A percentile compares a stretch with the other conserved stretches of the same genome.
Evolutionary conservation across 1,140 invertebrate genomes (phyloP).

Genomic region (Bactericera cockerelli): DNA sequence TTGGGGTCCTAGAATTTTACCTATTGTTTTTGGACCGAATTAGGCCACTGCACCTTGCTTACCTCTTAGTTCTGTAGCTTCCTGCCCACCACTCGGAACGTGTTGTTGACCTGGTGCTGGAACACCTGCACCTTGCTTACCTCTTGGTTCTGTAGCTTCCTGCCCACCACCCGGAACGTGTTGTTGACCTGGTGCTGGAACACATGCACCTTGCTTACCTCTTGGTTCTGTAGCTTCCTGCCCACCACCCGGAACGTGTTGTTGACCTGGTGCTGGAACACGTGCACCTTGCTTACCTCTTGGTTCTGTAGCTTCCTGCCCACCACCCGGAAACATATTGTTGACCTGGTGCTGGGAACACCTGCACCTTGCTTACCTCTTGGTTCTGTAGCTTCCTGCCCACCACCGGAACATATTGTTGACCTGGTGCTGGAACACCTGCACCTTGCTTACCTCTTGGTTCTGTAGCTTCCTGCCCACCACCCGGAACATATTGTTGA

Average conservation of each 20-base stretch:
- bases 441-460: slow-evolving; percentile 98
- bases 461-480: slow-evolving; percentile 95
- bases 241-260: no score
- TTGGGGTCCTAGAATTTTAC: no score
- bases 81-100: slow-evolving; percentile 91
- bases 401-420: slow-evolving; percentile 96
- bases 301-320: slow-evolving; percentile 94
- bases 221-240: no score
- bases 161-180: no score
- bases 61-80: slow-evolving; percentile 94
- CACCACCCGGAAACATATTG: slow-evolving; percentile 91
- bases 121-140: slow-evolving; percentile 98
- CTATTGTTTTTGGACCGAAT: no score
- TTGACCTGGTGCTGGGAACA: slow-evolving; percentile 90
- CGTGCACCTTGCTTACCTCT: no score
- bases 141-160: no score
- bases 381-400: slow-evolving; percentile 94
- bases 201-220: no score
- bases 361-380: slow-evolving; percentile 96
- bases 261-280: no score
- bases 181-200: no score
- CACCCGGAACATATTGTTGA: slow-evolving; percentile 91
- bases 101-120: slow-evolving; percentile 87
- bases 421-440: slow-evolving; percentile 88
- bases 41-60: no score